A percentile compares a stretch with the other conserved stretches of the same genome.
Conservation (phyloP, 2,888 invertebrate genomes). For the Torymus tubicola region DNA sequence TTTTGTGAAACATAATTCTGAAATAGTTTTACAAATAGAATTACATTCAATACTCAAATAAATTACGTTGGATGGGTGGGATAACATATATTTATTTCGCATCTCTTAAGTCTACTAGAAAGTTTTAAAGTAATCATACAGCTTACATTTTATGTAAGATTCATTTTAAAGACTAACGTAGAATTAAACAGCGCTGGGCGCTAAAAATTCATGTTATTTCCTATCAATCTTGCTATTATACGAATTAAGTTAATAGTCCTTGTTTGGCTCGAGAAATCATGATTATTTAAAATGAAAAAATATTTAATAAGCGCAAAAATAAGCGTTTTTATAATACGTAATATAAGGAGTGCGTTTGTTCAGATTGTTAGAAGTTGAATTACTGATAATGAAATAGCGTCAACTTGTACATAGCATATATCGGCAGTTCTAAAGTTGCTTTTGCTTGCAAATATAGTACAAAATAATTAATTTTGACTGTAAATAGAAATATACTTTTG, state of each 20-base stretch:
- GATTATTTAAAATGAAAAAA: background rate
- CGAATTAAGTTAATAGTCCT: background rate
- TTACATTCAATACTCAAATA: too few species aligned
- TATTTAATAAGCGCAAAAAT: background rate
- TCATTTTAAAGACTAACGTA: slow-evolving; percentile 2
- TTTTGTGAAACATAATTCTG: too few species aligned
- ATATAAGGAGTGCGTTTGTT: background rate
- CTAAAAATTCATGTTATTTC: slow-evolving; percentile 1
- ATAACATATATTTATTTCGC: background rate
- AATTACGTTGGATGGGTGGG: too few species aligned
- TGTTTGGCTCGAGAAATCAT: background rate
- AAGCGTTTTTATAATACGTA: background rate
- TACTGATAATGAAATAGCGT: background rate
- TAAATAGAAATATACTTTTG: background rate
- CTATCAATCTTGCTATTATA: background rate
- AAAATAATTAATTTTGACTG: background rate
- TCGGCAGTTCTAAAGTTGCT: background rate
- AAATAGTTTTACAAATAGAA: too few species aligned
- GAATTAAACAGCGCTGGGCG: slow-evolving; percentile 35
- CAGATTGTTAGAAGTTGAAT: background rate
- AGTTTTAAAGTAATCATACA: background rate
- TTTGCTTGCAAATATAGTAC: slow-evolving; percentile 7
- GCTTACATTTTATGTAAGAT: background rate
- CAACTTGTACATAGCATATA: slow-evolving; percentile 13
- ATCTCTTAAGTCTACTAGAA: slow-evolving; percentile 1